Evolutionary conservation across 2,888 invertebrate species (phyloP).

Genomic region (Apodemia hepburni): DNA sequence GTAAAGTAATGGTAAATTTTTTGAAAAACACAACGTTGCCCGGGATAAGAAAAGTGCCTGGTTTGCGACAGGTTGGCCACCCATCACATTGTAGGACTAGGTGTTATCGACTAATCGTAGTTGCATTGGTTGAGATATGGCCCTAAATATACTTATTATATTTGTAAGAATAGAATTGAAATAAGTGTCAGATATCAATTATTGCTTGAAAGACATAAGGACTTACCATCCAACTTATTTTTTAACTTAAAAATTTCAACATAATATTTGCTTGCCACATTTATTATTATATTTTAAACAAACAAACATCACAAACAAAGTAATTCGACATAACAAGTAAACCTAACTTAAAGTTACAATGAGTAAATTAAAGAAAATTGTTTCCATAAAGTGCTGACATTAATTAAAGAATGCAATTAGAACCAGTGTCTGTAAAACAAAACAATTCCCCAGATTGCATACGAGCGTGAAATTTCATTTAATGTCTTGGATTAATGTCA

Average conservation of each 20-base stretch:
- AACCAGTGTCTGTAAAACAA: conserved; percentile 49
- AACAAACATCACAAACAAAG: conserved; percentile 7
- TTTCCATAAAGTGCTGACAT: conserved; percentile 18
- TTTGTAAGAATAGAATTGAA: too few species aligned
- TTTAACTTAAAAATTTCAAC: neutral
- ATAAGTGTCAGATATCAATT: too few species aligned
- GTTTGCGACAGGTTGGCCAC: too few species aligned
- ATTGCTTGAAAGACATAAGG: too few species aligned
- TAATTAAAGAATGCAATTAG: conserved; percentile 55
- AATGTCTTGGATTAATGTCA: conserved; percentile 62
- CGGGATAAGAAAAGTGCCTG: too few species aligned
- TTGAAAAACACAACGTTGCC: too few species aligned
- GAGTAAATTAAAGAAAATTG: conserved; percentile 14
- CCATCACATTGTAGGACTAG: too few species aligned
- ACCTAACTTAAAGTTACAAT: conserved; percentile 11
- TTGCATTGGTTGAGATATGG: too few species aligned
- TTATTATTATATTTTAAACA: neutral
- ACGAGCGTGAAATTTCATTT: conserved; percentile 57
- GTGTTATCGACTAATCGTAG: too few species aligned
- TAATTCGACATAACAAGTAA: conserved; percentile 8
- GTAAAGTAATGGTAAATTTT: too few species aligned
- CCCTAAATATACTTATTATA: too few species aligned
- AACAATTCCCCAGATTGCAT: conserved; percentile 47
- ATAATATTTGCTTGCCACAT: neutral
- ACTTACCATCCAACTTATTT: neutral